Base-by-base conservation (phyloP, 2,113 vertebrate species). In the Neodontobutis hainanensis region DNA sequence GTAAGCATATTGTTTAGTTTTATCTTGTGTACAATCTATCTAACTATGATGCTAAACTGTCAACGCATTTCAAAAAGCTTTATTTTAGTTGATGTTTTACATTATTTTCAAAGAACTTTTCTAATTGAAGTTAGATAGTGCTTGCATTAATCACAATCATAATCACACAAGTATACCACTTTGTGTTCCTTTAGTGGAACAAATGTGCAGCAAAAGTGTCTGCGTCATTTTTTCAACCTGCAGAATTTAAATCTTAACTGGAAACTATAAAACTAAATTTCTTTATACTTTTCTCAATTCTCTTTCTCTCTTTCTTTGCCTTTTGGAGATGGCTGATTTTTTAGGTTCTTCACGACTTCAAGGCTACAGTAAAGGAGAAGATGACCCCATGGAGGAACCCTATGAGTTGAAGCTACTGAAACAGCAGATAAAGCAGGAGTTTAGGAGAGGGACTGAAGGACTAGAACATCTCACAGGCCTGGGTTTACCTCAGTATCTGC, bases 351-450 rank as follows among this genome's bases (percentile, higher is more conserved):
- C 96, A 38, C 92, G 95, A 48, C 82, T 97, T 63, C 96, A 97
- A 64, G 90, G 94, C 43, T 99, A 98, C 65, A 93, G 94, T 73
- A 99, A 99, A 92, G 91, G 93, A 35, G 97, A 98, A 61, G 98
- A 99, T 80, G 97, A 99, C 42, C 88, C 96, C 4, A 99, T 99
- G 96, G 97, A 99, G 67, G 98, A 99, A 32, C 96, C 98, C 11
- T 99, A 98, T 85, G 98, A 99, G 76, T 86, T 99, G 57, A 99
- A 98, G 71, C 93, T 99, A 65, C 90, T 99, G 57, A 98, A 99
- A 78, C 97, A 99, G 52, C 98, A 99, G 85, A 99, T 99, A 73
- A 99, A 99, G 55, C 98, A 99, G 65, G 98, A 99, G 78, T 99
- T 99, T 78, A 94, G 96, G 46, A 92, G 97, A 79, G 97, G 98